These are phyloP conservation scores for Zeugodacus cucurbitae DNA, from an alignment of 1,140 invertebrate genomes.

Conservation along the genomic window DNA sequence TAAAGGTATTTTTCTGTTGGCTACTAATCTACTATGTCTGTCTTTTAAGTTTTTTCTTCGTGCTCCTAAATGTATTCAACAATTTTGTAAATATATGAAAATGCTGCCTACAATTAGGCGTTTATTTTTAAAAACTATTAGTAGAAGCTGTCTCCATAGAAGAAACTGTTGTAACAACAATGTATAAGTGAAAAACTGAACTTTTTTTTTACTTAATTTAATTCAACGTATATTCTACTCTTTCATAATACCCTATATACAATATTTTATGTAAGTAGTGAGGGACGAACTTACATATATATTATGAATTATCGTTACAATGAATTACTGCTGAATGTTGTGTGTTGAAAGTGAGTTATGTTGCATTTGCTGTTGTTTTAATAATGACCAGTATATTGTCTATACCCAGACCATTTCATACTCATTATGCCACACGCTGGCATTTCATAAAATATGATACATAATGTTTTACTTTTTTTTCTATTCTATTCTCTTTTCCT, in stretches of 20 bases:
- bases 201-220: too few species aligned
- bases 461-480: neutral
- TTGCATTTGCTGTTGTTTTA: neutral
- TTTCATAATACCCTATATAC: neutral
- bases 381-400: neutral
- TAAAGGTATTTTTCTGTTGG: too few species aligned
- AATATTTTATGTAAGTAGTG: neutral
- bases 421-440: neutral
- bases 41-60: too few species aligned
- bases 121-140: too few species aligned
- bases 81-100: too few species aligned
- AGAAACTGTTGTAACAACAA: too few species aligned
- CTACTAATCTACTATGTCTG: too few species aligned
- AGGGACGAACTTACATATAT: neutral
- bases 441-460: neutral
- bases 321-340: neutral
- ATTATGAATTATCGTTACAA: neutral
- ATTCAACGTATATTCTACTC: neutral
- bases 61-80: too few species aligned
- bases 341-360: neutral
- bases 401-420: neutral
- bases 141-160: too few species aligned
- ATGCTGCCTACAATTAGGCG: too few species aligned
- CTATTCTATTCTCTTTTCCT: neutral
- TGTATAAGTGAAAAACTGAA: too few species aligned